Evolutionary conservation across 2,888 invertebrate species (phyloP).

Genomic region (Drosophila recens): DNA sequence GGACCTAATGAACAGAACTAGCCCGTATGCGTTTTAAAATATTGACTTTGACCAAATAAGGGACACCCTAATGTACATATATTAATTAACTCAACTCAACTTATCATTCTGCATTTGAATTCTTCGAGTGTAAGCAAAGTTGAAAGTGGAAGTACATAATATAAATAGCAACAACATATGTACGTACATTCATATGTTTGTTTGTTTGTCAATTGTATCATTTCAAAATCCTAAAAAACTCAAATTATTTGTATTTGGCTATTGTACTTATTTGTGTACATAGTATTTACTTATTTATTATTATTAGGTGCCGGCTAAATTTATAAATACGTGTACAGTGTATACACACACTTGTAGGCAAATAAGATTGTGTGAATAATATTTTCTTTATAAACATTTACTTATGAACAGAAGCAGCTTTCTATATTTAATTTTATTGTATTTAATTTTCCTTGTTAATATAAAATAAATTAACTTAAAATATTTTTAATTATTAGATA

Average conservation of each 20-base stretch:
- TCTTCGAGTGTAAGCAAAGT: not conserved
- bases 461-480: not conserved
- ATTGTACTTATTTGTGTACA: not conserved
- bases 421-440: not conserved
- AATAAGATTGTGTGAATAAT: not conserved
- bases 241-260: too few species aligned
- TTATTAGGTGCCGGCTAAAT: not conserved
- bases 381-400: too few species aligned
- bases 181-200: too few species aligned
- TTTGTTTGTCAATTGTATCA: not conserved
- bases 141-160: not conserved
- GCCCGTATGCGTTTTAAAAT: too few species aligned
- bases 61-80: too few species aligned
- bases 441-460: not conserved
- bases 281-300: not conserved
- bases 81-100: slow-evolving; percentile 13
- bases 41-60: too few species aligned
- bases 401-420: not conserved
- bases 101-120: slow-evolving; percentile 1
- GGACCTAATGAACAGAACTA: too few species aligned
- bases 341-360: not conserved
- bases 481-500: not conserved
- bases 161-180: too few species aligned
- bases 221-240: not conserved
- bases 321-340: not conserved